Evolutionary conservation across 2,888 invertebrate species (phyloP).

Genomic region (Oligia latruncula): DNA sequence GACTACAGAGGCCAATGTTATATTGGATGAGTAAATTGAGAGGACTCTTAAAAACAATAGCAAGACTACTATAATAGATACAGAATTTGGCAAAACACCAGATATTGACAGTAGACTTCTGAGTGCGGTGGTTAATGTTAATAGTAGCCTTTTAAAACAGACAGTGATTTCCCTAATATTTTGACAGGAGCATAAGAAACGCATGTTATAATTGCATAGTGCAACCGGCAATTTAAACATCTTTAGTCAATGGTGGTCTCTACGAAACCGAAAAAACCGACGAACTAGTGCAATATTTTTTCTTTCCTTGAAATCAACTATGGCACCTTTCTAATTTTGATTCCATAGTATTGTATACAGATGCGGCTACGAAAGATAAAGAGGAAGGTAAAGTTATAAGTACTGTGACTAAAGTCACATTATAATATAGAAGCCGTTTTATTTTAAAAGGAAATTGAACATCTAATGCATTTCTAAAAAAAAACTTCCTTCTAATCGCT

Average conservation of each 20-base stretch:
- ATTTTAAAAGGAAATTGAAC: slow-evolving; percentile 1
- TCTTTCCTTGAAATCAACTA: too few species aligned
- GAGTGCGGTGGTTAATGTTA: slow-evolving; percentile 28
- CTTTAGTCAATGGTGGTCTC: slow-evolving; percentile 19
- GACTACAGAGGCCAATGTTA: not conserved
- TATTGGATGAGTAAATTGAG: not conserved
- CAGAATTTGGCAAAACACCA: slow-evolving; percentile 10
- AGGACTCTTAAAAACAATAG: not conserved
- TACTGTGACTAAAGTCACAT: not conserved
- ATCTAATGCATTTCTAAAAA: slow-evolving; percentile 15
- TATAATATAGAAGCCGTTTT: not conserved
- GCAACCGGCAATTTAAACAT: slow-evolving; percentile 70
- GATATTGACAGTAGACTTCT: slow-evolving; percentile 13
- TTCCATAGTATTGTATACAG: not conserved
- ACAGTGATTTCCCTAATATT: slow-evolving; percentile 74
- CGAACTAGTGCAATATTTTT: not conserved
- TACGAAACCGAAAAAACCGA: not conserved
- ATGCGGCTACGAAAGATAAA: not conserved
- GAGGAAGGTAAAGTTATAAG: not conserved
- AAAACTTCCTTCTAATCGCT: slow-evolving; percentile 2
- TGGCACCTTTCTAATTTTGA: not conserved
- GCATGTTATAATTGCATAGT: slow-evolving; percentile 82
- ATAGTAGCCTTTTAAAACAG: slow-evolving; percentile 16
- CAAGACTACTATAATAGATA: not conserved
- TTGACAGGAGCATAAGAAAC: slow-evolving; percentile 81